Base-by-base conservation (phyloP, 2,113 vertebrate genomes). In the Recurvirostra avosetta region DNA sequence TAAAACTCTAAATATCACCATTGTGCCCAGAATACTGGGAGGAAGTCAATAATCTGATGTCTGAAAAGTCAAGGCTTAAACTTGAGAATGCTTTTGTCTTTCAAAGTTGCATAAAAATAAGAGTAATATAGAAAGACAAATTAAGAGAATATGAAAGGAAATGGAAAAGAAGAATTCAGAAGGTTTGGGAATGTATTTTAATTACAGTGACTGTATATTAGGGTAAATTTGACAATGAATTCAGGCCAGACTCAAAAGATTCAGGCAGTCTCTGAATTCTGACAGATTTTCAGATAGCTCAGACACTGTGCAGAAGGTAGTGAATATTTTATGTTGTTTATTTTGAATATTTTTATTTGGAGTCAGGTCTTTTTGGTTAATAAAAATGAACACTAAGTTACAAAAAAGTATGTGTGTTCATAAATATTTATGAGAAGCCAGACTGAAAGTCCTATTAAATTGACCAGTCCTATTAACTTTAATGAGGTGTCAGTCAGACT, bases 321-420 rank as follows among this genome's bases (percentile, higher is more conserved):
- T 97, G 91, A 98, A 98, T 97, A 96, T 97, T 97, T 97, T 58
- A 96, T 95, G 61, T 29, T 92, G 78, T 94, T 98, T 97, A 81
- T 86, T 95, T 88, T 55, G 59, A 91, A 47, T 67, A 67, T 26
- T 92, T 95, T 93, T 68, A 52, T 72, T 94, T 72, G 55, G 41
- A 89, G 85, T 78, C 59, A 50, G 65, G 23, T 41, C 38, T 55
- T 38, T 20, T 45, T 77, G 9, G n/a, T 79, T 62, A 80, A 45
- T 78, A 47, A 94, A 88, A 92, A n/a, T 38, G 92, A 79, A 25
- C 66, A 43, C 23, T n/a, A 92, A 68, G 63, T 53, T 76, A 80
- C 86, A 96, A 89, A 94, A 41, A 61, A 55, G 7, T 2, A 32
- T 4, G 7, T 17, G 34, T 15, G 34, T 22, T 58, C 26, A 23